Base-by-base conservation (phyloP, 2,888 invertebrate species). In the Ceriagrion tenellum region DNA sequence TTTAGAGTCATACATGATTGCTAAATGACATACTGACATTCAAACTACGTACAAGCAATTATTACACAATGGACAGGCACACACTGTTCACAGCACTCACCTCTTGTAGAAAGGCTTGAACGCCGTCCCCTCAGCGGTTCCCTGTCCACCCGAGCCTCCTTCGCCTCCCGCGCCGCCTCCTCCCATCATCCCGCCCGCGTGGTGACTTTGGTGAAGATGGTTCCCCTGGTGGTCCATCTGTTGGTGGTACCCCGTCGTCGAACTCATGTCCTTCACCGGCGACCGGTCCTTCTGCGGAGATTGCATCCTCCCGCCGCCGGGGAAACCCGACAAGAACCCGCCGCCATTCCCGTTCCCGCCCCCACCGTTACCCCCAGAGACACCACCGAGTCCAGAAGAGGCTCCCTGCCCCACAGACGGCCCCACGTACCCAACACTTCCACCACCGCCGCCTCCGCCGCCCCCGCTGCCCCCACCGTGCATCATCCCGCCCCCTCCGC, bases 91-190 rank as follows among this genome's bases (percentile, higher is more conserved):
- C 13, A 63, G 90, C 95, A 97, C 97, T 97, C 97, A 99, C 99
- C 98, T 98, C 97, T 99, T 99, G 97, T 99, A 99, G 97, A 99
- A 98, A 96, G 99, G 99, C 97, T 99, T 99, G 97, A 99, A 99
- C 96, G 98, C 98, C 95, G 98, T 97, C 96, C 97, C 96, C 96
- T 97, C 96, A 13, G 93, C 93, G 20, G 88, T 93, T 30, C 95
- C 95, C 95, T 95, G 93, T 89, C 89, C 89, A n/a, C 93, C 93
- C 69, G 91, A 90, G 0, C 63, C 90, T 90, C 91, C 89, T 20
- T 56, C 63, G 12, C 95, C 95, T 13, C 96, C 89, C 96, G 96
- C 96, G 97, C 96, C 97, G 97, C 95, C 97, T 97, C 97, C 98
- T 97, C 96, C 97, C 97, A 96, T 97, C 97, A 95, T 96, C 96